phyloP scores from a whole-genome alignment of 2,113 vertebrate genomes.

The Rhineura floridana region DNA sequence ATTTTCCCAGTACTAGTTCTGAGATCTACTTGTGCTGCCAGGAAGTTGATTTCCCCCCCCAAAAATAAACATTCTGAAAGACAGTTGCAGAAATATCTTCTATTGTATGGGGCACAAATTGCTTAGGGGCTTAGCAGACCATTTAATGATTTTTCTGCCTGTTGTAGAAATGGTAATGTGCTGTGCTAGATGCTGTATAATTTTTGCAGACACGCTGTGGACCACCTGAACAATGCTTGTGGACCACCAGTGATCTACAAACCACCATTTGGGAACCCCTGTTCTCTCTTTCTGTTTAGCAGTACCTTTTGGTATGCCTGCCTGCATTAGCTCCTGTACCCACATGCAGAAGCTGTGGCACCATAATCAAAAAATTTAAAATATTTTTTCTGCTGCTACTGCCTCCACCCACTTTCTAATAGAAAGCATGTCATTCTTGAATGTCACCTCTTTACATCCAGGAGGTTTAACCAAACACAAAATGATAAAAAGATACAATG shows the following conservation, averaged over 20 bases:
- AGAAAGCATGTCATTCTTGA: slow-evolving; percentile 35
- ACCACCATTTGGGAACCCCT: too few species aligned
- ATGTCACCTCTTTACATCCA: slow-evolving; percentile 37
- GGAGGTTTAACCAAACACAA: slow-evolving; percentile 53
- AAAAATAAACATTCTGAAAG: slow-evolving; percentile 66
- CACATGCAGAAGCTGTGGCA: neutral
- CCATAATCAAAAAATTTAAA: slow-evolving; percentile 48
- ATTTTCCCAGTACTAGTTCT: slow-evolving; percentile 63
- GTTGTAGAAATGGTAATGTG: too few species aligned
- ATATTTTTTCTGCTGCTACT: neutral
- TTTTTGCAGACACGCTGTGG: too few species aligned
- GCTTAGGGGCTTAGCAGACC: too few species aligned
- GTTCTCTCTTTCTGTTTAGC: slow-evolving; percentile 29
- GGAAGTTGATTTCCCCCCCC: slow-evolving; percentile 57
- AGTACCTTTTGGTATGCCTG: neutral
- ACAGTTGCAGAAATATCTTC: slow-evolving; percentile 54
- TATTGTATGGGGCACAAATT: too few species aligned
- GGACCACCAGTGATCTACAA: too few species aligned
- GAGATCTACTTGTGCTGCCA: slow-evolving; percentile 60
- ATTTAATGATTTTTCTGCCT: too few species aligned
- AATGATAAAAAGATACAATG: slow-evolving; percentile 17
- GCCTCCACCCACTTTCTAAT: slow-evolving; percentile 17
- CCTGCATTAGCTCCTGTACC: neutral
- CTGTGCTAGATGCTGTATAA: too few species aligned
- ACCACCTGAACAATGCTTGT: too few species aligned